Base-by-base conservation (phyloP, 2,113 vertebrate genomes). In the Alethe castanea region DNA sequence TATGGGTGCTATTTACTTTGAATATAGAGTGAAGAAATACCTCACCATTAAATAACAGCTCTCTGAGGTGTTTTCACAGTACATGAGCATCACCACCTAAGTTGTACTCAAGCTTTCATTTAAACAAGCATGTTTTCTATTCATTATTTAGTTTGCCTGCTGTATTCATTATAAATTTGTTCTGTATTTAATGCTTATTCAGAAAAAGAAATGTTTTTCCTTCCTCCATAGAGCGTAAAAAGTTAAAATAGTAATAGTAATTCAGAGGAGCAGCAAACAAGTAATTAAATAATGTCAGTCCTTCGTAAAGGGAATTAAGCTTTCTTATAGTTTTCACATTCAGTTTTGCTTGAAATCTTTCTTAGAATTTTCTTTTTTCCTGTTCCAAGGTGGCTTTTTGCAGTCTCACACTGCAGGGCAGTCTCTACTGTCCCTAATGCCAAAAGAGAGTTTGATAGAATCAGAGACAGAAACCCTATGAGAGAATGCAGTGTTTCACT, bases 1-100 rank as follows among this genome's bases (percentile, higher is more conserved):
- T 94, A 88, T 11, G 50, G 67, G 60, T 92, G 79, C 88, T 94
- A 81, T 95, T 95, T 96, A 88, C 92, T 95, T 90, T 91, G 59
- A 92, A 88, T 69, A 52, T 5, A 77, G 28, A 90, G 47, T 92
- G 71, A 59, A 90, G 69, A 82, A 88, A 86, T 79, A 19, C 40
- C 56, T 45, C 36, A 54, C 25, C 36, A 24, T 72, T 80, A 83
- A 93, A 86, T 65, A 91, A 44, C 70, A 53, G 57, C 17, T 59
- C 54, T 78, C 44, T 80, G 61, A 60, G 40, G 9, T 84, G 40
- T 47, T 82, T 57, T 80, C 23, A 45, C 9, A 11, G 57, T 69
- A 60, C 57, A 53, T 42, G 59, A 86, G 24, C 45, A 92, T 76
- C 24, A 44, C 23, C 7, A 42, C 23, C 40, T 56, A 52, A 80